Evolutionary conservation across 1,140 invertebrate species (phyloP).

Genomic region (Nomia melanderi): DNA sequence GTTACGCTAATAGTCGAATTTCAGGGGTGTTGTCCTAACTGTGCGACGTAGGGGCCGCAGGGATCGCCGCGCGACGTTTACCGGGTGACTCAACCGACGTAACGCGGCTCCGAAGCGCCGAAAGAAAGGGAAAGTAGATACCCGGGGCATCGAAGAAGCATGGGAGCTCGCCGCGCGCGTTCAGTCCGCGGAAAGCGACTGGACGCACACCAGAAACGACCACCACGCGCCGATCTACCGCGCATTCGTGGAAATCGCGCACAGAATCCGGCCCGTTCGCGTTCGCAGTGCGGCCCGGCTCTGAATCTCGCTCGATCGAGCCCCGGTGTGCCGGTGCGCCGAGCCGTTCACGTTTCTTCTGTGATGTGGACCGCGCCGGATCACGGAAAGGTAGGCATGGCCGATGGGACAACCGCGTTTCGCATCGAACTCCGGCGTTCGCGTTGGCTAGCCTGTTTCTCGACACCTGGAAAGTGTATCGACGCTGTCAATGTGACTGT

Average conservation of each 20-base stretch:
- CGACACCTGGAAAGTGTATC: too few relatives aligned
- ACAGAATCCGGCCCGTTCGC: too few relatives aligned
- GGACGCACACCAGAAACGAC: constrained; percentile 42
- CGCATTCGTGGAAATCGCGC: constrained; percentile 23
- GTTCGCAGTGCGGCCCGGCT: too few relatives aligned
- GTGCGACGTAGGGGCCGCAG: too few relatives aligned
- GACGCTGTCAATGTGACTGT: too few relatives aligned
- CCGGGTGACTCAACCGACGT: constrained; percentile 53
- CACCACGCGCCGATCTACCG: constrained; percentile 50
- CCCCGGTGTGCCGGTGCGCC: not conserved
- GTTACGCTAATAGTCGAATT: too few relatives aligned
- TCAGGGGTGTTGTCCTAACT: too few relatives aligned
- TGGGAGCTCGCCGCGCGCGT: constrained; percentile 60
- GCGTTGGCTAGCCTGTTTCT: too few relatives aligned
- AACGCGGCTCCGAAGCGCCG: constrained; percentile 53
- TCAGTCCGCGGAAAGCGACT: constrained; percentile 70
- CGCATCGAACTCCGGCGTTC: not conserved
- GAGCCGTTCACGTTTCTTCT: not conserved
- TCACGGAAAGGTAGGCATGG: constrained; percentile 19
- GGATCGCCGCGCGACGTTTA: constrained; percentile 43
- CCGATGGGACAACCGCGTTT: not conserved
- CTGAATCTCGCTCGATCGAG: too few relatives aligned
- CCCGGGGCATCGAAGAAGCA: constrained; percentile 61
- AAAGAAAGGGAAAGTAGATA: constrained; percentile 78
- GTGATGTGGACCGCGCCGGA: not conserved